A percentile compares a stretch with the other conserved stretches of the same genome.
Conservation (phyloP, 2,797 vertebrate species). For the Ficedula albicollis region DNA sequence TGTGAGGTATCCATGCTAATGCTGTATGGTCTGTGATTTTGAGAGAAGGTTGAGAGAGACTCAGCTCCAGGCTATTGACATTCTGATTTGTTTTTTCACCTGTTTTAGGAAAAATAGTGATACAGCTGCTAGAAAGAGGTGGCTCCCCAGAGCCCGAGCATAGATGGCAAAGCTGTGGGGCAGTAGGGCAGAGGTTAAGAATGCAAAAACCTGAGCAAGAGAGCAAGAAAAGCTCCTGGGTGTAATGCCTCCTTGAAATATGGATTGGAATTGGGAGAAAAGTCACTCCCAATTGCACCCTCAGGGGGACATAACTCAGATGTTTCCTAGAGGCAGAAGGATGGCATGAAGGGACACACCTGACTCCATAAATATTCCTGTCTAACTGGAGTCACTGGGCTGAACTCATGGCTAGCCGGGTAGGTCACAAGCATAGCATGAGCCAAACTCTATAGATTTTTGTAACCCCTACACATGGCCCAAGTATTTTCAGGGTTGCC, state of each 20-base stretch:
- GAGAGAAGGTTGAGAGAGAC: background rate
- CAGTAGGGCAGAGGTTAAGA: background rate
- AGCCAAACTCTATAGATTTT: background rate
- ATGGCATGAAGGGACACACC: background rate
- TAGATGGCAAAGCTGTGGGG: background rate
- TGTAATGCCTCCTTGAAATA: background rate
- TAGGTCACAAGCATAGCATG: background rate
- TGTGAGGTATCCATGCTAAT: background rate
- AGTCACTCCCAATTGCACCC: background rate
- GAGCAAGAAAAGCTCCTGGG: background rate
- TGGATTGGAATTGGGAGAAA: background rate
- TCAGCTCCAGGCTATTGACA: background rate
- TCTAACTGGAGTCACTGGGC: background rate
- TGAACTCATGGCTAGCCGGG: background rate
- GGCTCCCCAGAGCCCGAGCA: background rate
- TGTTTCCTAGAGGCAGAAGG: background rate
- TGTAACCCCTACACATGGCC: background rate
- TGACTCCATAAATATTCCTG: conserved; percentile 22
- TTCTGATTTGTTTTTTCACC: background rate
- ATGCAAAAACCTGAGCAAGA: background rate
- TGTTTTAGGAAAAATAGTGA: background rate
- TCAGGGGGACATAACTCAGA: background rate
- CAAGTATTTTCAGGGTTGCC: background rate
- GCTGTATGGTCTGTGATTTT: background rate
- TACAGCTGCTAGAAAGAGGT: background rate